Evolutionary conservation across 2,888 invertebrate genomes (phyloP), one percentile per base, ranked within the genome.

Genomic region (Drosophila limbata): DNA sequence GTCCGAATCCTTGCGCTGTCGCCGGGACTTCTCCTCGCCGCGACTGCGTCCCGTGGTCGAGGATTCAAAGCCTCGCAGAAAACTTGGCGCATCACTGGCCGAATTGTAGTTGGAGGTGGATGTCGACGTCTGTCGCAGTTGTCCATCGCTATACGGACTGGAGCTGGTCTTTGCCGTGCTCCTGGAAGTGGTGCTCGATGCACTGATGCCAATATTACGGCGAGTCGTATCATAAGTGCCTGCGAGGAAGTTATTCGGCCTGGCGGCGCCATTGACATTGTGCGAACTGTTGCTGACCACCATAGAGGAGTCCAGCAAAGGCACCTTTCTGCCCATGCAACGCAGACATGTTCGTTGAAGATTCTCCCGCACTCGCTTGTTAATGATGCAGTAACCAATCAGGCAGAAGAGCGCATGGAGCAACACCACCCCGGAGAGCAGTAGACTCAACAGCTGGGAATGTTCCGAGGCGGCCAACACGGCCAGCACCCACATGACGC

Each of bases 141-240:
- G 97, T 0, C 96, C 96, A 83, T 97, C 97, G 90, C 97, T 95
- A 90, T 98, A 98, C 10, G 98, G 97, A 92, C 98, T 97, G 31
- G 98, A 97, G 84, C 97, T 96, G 13, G 98, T 98, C 92, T 98
- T 98, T 52, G 97, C 98, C 0, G 98, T 98, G 33, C 98, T 98
- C 74, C 98, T 94, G 1, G 98, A 98, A 0, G 98, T 98, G 0
- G 98, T 98, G 69, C 98, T 98, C 0, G 98, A 98, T 0, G 98
- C 97, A 11, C 98, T 98, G 81, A 98, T 98, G 35, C 98, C 98
- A 72, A 98, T 96, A 91, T 97, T 96, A 51, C 97, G 93, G 77
- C 96, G 92, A 40, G 94, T 93, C 28, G 95, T 94, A 72, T 95
- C 94, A 79, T 94, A 92, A 55, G 83, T 91, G 19, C 91, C 90